phyloP scores from a whole-genome alignment of 1,140 invertebrate genomes.

The Polypedilum pembai region DNA sequence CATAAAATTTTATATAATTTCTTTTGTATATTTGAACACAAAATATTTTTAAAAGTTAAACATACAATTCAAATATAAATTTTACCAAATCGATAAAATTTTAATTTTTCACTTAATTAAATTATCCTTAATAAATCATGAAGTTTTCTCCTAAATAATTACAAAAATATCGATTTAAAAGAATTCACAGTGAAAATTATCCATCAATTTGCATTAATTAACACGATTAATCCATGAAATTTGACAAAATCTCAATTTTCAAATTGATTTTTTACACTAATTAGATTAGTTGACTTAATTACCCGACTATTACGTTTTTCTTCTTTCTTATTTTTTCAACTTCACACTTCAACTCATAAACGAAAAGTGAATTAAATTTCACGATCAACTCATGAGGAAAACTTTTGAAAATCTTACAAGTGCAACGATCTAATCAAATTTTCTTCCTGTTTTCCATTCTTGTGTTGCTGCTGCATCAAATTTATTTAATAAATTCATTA shows the following conservation, averaged over 20 bases:
- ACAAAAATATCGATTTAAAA: too few species aligned
- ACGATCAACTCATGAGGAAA: background rate
- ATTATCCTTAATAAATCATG: too few species aligned
- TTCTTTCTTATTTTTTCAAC: background rate
- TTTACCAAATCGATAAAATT: too few species aligned
- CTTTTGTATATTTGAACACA: too few species aligned
- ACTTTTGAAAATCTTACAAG: background rate
- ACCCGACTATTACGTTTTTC: background rate
- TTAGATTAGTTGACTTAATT: background rate
- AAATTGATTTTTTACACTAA: background rate
- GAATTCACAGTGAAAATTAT: too few species aligned
- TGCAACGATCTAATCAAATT: background rate
- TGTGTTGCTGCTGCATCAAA: background rate
- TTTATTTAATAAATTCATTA: background rate
- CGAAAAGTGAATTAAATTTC: background rate
- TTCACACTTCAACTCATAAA: background rate
- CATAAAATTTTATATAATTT: too few species aligned
- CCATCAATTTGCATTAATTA: too few species aligned
- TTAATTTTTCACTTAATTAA: too few species aligned
- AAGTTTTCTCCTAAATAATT: too few species aligned
- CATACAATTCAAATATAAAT: too few species aligned
- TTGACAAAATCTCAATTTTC: background rate
- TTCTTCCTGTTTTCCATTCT: background rate
- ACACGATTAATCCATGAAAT: background rate
- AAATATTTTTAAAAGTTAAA: too few species aligned